Base-by-base conservation (phyloP, 2,113 vertebrate species). In the Dicaeum eximium region DNA sequence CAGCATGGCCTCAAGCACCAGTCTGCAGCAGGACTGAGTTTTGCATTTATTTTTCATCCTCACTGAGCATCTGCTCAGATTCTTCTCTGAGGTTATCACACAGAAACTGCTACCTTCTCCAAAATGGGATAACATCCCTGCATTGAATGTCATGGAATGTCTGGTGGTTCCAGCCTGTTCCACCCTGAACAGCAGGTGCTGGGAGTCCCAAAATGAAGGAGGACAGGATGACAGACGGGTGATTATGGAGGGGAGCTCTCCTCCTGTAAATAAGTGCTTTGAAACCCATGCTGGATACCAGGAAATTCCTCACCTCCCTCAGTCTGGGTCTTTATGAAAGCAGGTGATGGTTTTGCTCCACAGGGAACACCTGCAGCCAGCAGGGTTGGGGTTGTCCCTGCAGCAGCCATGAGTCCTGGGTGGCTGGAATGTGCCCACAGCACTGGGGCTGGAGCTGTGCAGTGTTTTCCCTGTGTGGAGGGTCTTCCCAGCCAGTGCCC, bases 41-140 rank as follows among this genome's bases (percentile, higher is more conserved):
- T 78, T 71, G 40, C 70, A 44, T 84, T 92, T 84, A 40, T 77
- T 61, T 80, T 86, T 89, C 64, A 28, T 77, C 65, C 88, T 78
- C 25, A 12, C 42, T 35, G 24, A 90, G 64, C 9, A 5, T 73
- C 86, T 87, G 80, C 83, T 80, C 33, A 42, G 58, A 38, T 87
- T 78, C 18, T 80, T 91, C 70, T 86, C 51, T 28, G 50, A 60
- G 37, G 42, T 66, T 81, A 65, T 47, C 51, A 44, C 73, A 10
- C 33, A 62, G 1, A 58, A 80, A 40, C 70, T 86, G 58, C 65
- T 21, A 19, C 21, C 4, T 80, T 51, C 48, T 90, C 45, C 74
- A 35, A 25, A 61, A n/a, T 0, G 10, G 37, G 56, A 51, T 81
- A 51, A 44, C 74, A 31, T 44, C 70, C 56, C 62, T 53, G 11